Evolutionary conservation across 2,797 vertebrate genomes (phyloP).

Genomic region (Sebastes minor): DNA sequence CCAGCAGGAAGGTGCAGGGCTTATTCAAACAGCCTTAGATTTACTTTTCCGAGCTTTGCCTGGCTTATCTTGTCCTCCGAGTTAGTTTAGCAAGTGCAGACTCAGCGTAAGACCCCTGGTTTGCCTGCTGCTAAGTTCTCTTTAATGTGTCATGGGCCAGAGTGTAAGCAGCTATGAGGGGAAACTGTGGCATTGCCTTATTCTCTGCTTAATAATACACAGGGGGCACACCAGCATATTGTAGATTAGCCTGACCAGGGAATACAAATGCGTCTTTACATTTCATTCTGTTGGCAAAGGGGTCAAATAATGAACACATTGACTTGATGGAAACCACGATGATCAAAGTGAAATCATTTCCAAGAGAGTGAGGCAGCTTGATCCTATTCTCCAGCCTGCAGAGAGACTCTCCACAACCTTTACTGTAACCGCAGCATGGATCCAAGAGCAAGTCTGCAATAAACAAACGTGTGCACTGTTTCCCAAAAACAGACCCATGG

Average conservation of each 20-base stretch:
- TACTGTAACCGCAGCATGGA: slow-evolving; percentile 44
- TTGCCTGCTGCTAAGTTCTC: slow-evolving; percentile 57
- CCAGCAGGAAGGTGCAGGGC: slow-evolving; percentile 58
- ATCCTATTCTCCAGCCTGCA: slow-evolving; percentile 42
- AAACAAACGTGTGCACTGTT: slow-evolving; percentile 65
- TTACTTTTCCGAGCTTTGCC: slow-evolving; percentile 68
- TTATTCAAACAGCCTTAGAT: slow-evolving; percentile 76
- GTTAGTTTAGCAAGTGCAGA: slow-evolving; percentile 74
- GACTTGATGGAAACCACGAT: slow-evolving; percentile 37
- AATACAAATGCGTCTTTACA: slow-evolving; percentile 35
- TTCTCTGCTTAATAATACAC: slow-evolving; percentile 63
- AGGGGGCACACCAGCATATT: slow-evolving; percentile 10
- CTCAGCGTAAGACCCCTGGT: slow-evolving; percentile 66
- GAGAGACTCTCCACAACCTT: slow-evolving; percentile 42
- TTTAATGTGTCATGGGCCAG: slow-evolving; percentile 67
- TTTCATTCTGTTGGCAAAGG: slow-evolving; percentile 17
- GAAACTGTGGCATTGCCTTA: slow-evolving; percentile 43
- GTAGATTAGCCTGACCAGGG: slow-evolving; percentile 20
- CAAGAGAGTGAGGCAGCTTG: slow-evolving; percentile 6
- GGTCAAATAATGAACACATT: slow-evolving; percentile 46
- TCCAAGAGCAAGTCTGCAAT: slow-evolving; percentile 56
- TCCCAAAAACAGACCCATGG: slow-evolving; percentile 65
- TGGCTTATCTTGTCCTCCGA: slow-evolving; percentile 70
- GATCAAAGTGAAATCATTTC: slow-evolving; percentile 65
- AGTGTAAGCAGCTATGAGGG: slow-evolving; percentile 50